These are phyloP conservation scores for Agrilus cyanescens DNA, from an alignment of 2,888 invertebrate species.

Conservation along the genomic window DNA sequence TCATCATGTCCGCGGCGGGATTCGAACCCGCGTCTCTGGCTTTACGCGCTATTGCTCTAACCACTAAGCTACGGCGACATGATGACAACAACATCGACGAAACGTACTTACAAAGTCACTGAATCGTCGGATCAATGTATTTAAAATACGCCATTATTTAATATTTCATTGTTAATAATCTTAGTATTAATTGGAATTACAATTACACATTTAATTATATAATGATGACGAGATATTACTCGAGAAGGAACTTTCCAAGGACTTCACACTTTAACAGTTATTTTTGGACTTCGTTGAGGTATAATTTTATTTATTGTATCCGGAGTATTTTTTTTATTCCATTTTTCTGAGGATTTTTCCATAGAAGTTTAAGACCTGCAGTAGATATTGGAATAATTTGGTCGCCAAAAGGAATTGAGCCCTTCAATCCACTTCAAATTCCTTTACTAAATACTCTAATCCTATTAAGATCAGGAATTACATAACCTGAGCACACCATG, in stretches of 20 bases:
- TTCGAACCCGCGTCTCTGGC: no score
- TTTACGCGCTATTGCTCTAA: no score
- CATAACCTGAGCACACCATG: slow-evolving; percentile 54
- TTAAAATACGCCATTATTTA: no score
- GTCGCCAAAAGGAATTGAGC: slow-evolving; percentile 49
- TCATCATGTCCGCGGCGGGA: no score
- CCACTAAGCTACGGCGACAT: no score
- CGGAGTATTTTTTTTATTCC: slow-evolving; percentile 49
- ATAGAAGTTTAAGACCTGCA: slow-evolving; percentile 41
- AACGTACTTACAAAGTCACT: no score
- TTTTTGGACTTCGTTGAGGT: slow-evolving; percentile 52
- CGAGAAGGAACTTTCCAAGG: slow-evolving; percentile 59
- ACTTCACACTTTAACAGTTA: slow-evolving; percentile 46
- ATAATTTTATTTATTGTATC: slow-evolving; percentile 65
- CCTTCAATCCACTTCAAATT: slow-evolving; percentile 58
- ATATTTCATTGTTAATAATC: no score
- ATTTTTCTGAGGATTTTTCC: slow-evolving; percentile 50
- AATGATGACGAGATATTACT: slow-evolving; percentile 60
- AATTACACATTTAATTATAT: slow-evolving; percentile 40
- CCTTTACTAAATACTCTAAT: slow-evolving; percentile 63
- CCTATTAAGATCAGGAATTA: slow-evolving; percentile 56
- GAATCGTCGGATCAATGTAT: no score
- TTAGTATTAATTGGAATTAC: slow-evolving; percentile 41
- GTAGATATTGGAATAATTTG: slow-evolving; percentile 47
- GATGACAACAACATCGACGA: no score